Evolutionary conservation across 2,797 vertebrate genomes (phyloP), one percentile per base, ranked within the genome.

Genomic region (Takifugu rubripes): DNA sequence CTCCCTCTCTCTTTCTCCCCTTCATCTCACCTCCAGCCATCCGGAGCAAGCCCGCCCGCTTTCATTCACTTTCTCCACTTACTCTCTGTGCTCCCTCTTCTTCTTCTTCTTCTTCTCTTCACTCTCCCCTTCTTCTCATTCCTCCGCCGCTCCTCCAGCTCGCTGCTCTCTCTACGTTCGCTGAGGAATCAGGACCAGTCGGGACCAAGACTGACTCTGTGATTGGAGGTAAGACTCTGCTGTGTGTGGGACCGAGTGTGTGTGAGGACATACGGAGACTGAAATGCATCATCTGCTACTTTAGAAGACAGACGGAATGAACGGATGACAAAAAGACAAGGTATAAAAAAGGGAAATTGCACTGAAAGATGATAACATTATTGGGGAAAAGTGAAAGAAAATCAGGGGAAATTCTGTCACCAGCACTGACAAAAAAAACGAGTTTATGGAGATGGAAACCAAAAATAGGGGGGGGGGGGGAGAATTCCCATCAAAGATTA

Each of bases 21-120:
- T 90, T 90, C 88, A 90, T 89, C 90, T 91, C 88, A 90, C 89
- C 90, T 90, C 88, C 87, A 91, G 86, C 87, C 67, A 84, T 74
- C 81, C 75, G 17, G 78, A 78, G 81, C 70, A 71, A 77, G 64
- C 59, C 75, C 36, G 63, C 61, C 64, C 52, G 61, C 61, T 68
- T 72, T 66, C 24, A 47, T 75, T 64, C 81, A 79, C 82, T 83
- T 78, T 68, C 57, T 77, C 16, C 66, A 52, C 10, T 71, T 49
- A 54, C 63, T 70, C 70, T 70, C 60, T 61, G 53, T 25, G 46
- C 56, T 62, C 6, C 70, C 60, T 70, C 61, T 46, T 14, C 42
- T 68, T 61, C 43, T 68, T 12, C 69, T 54, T 73, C 54, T 69
- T 25, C 45, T 36, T 64, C 66, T 75, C 29, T 61, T 75, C 31